phyloP scores from a whole-genome alignment of 2,113 vertebrate genomes.

The Girardinichthys multiradiatus region DNA sequence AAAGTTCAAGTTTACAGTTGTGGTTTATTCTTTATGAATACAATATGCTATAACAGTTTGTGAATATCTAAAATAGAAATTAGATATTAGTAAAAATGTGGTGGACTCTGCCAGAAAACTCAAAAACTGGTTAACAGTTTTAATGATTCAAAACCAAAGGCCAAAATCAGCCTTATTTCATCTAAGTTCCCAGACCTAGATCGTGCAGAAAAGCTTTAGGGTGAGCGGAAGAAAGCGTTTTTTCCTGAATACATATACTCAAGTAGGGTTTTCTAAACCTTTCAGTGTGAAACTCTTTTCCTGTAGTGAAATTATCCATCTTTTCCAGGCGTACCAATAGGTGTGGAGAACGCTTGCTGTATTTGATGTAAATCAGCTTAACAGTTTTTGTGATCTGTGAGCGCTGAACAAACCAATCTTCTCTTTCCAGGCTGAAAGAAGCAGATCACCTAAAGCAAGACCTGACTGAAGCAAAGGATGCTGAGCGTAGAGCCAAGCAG shows the following conservation, averaged over 20 bases:
- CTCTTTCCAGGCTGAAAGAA: slow-evolving; percentile 85
- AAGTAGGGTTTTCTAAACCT: neutral
- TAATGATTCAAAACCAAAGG: too few relatives aligned
- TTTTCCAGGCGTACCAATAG: neutral
- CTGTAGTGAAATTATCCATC: neutral
- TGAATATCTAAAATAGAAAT: too few relatives aligned
- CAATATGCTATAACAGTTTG: too few relatives aligned
- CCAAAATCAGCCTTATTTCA: too few relatives aligned
- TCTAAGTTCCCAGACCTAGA: too few relatives aligned
- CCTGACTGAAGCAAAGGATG: slow-evolving; percentile 89
- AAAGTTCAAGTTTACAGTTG: too few relatives aligned
- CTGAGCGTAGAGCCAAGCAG: slow-evolving; percentile 88
- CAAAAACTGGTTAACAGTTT: too few relatives aligned
- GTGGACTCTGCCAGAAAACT: too few relatives aligned
- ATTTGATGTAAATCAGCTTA: neutral
- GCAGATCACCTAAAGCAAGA: slow-evolving; percentile 92
- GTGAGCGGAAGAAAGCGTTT: neutral
- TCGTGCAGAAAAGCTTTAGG: too few relatives aligned
- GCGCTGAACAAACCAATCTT: slow-evolving; percentile 1
- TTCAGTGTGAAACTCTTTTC: neutral
- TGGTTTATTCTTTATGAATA: too few relatives aligned
- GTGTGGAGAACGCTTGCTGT: neutral
- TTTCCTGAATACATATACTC: neutral
- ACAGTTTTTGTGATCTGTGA: neutral
- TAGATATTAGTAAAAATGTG: too few relatives aligned